phyloP scores from a whole-genome alignment of 2,797 vertebrate species.

The Epinephelus malabaricus region DNA sequence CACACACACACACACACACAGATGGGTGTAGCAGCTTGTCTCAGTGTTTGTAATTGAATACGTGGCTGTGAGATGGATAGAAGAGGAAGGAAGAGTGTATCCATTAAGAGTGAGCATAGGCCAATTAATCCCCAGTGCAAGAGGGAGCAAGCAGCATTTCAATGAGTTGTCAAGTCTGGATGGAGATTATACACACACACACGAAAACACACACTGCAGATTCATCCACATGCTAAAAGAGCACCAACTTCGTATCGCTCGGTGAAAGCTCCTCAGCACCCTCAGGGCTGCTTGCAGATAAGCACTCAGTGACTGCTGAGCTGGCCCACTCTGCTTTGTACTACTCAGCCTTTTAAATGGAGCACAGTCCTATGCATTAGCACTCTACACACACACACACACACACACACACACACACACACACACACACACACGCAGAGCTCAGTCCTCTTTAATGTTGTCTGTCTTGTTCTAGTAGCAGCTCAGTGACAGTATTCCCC shows the following conservation, averaged over 20 bases:
- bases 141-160: slow-evolving; percentile 34
- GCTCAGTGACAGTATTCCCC: not conserved
- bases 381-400: not conserved
- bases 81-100: slow-evolving; percentile 24
- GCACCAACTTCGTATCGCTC: not conserved
- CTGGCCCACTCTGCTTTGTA: slow-evolving; percentile 18
- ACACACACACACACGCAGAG: not conserved
- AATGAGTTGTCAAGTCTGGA: slow-evolving; percentile 31
- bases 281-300: slow-evolving; percentile 34
- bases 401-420: not conserved
- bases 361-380: slow-evolving; percentile 7
- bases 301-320: slow-evolving; percentile 38
- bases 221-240: not conserved
- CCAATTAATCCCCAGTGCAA: slow-evolving; percentile 23
- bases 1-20: not conserved
- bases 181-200: slow-evolving; percentile 8
- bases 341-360: slow-evolving; percentile 34
- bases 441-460: slow-evolving; percentile 8
- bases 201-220: not conserved
- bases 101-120: slow-evolving; percentile 36
- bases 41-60: slow-evolving; percentile 40
- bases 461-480: not conserved
- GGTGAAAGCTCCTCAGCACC: not conserved
- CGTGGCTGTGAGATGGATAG: slow-evolving; percentile 8
- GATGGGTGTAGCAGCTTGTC: slow-evolving; percentile 4